phyloP scores from a whole-genome alignment of 2,113 vertebrate genomes.

The Geothlypis trichas region DNA sequence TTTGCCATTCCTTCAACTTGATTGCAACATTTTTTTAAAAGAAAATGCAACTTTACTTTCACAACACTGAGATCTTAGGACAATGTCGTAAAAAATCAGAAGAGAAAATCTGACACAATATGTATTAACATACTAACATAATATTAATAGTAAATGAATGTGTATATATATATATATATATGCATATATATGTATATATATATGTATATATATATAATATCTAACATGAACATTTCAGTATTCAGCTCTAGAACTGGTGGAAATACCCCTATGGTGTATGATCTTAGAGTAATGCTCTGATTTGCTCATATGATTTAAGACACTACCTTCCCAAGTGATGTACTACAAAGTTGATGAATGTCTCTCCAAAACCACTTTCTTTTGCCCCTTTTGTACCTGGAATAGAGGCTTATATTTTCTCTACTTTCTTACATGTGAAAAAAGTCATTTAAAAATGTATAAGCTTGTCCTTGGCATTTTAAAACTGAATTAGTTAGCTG shows the following conservation, averaged over 20 bases:
- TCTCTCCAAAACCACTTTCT: neutral
- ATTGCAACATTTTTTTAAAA: neutral
- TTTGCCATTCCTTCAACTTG: neutral
- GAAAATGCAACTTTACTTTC: neutral
- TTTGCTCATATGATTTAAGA: neutral
- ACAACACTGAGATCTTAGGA: neutral
- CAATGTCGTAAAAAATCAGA: neutral
- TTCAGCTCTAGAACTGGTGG: neutral
- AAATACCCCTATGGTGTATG: neutral
- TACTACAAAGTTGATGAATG: neutral
- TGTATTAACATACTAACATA: neutral
- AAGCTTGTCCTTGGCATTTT: neutral
- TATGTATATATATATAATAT: neutral
- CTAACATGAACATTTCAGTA: neutral
- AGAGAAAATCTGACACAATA: neutral
- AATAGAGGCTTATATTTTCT: neutral
- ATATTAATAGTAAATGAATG: neutral
- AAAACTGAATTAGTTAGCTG: neutral
- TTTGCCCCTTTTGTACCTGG: neutral
- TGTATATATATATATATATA: neutral
- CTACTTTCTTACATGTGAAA: neutral
- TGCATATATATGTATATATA: neutral
- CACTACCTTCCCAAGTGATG: rapidly evolving
- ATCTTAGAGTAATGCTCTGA: neutral
- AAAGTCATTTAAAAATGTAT: neutral